A percentile compares a stretch with the other conserved stretches of the same genome.
Conservation (phyloP, 2,113 vertebrate species). For the Rutilus rutilus region DNA sequence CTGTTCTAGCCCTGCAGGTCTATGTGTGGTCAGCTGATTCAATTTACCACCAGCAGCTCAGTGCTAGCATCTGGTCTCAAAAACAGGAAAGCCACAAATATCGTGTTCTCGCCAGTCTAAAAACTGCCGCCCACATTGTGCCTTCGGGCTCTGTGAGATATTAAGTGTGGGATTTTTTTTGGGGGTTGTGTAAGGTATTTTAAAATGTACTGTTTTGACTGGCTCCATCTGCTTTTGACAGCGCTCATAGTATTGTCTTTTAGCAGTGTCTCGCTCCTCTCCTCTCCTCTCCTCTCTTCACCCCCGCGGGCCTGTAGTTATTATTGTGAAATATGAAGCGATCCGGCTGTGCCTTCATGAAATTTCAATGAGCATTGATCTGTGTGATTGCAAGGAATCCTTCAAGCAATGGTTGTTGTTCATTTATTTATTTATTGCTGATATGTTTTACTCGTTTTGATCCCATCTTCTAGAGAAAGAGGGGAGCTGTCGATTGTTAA, state of each 20-base stretch:
- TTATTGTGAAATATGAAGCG: slow-evolving; percentile 85
- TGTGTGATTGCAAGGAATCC: slow-evolving; percentile 73
- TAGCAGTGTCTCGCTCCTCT: slow-evolving; percentile 22
- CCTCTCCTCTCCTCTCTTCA: slow-evolving; percentile 24
- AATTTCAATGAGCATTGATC: slow-evolving; percentile 88
- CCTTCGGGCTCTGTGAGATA: slow-evolving; percentile 5
- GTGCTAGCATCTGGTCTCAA: slow-evolving; percentile 30
- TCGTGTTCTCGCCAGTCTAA: slow-evolving; percentile 18
- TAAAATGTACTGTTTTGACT: slow-evolving; percentile 26
- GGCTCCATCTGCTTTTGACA: slow-evolving; percentile 33
- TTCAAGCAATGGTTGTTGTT: slow-evolving; percentile 63
- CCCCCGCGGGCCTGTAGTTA: slow-evolving; percentile 62
- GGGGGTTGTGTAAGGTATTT: slow-evolving; percentile 12
- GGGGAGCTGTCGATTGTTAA: slow-evolving; percentile 15
- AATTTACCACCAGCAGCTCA: slow-evolving; percentile 44
- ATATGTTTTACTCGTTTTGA: slow-evolving; percentile 49
- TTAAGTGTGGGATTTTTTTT: slow-evolving; percentile 1
- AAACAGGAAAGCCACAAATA: slow-evolving; percentile 21
- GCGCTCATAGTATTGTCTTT: slow-evolving; percentile 37
- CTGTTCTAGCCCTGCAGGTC: slow-evolving; percentile 42
- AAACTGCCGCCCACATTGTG: not conserved
- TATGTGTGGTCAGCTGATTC: slow-evolving; percentile 50
- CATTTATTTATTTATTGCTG: slow-evolving; percentile 58
- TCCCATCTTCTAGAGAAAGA: slow-evolving; percentile 43
- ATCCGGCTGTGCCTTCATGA: slow-evolving; percentile 78